A percentile compares a stretch with the other conserved stretches of the same genome.
Conservation (phyloP, 2,888 invertebrate genomes). For the Drosophila limbata region DNA sequence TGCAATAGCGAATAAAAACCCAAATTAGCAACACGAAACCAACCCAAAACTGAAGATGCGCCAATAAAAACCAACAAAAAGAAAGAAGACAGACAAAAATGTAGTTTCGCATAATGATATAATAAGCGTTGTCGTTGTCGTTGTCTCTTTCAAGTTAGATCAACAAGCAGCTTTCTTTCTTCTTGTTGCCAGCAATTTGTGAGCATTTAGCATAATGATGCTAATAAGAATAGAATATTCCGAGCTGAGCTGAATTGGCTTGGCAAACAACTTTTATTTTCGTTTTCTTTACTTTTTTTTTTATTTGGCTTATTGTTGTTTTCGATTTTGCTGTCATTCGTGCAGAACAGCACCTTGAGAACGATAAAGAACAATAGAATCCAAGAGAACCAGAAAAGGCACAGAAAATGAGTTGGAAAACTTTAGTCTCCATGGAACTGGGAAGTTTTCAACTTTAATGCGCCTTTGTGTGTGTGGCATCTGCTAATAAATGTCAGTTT, state of each 20-base stretch:
- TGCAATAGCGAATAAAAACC: constrained; percentile 14
- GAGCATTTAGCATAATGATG: constrained; percentile 35
- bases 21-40: constrained; percentile 1
- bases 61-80: constrained; percentile 22
- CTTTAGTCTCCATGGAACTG: constrained; percentile 1
- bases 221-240: constrained; percentile 40
- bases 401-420: constrained; percentile 15
- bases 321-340: constrained; percentile 40
- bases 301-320: constrained; percentile 1
- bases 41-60: constrained; percentile 4
- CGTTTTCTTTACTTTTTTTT: constrained; percentile 2
- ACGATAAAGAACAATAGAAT: constrained; percentile 40
- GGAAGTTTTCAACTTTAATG: constrained; percentile 1
- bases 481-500: not conserved
- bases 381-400: not conserved
- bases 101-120: constrained; percentile 23
- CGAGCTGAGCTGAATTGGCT: constrained; percentile 1
- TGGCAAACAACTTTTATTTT: constrained; percentile 24
- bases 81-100: not conserved
- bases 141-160: not conserved
- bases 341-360: constrained; percentile 52
- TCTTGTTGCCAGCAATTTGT: not conserved
- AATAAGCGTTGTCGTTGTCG: constrained; percentile 7
- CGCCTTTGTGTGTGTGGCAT: not conserved
- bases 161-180: constrained; percentile 10